Conservation (phyloP, 1,140 invertebrate species). For the Chironomus striatipennis region DNA sequence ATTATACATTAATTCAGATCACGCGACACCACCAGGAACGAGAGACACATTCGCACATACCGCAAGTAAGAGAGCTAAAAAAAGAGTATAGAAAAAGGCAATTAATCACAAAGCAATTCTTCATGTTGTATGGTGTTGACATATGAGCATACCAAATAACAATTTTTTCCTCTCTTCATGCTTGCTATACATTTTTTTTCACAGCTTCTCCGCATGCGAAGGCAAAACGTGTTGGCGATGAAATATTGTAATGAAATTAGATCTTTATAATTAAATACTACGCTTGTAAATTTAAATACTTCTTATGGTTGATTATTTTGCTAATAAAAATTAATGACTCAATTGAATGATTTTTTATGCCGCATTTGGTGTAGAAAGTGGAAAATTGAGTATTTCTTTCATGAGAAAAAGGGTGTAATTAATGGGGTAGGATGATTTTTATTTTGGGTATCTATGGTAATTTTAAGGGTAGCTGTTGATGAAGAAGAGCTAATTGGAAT, state of each 20-base stretch:
- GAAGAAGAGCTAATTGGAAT: too few relatives aligned
- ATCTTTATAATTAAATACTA: slow-evolving; percentile 5
- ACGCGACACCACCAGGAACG: background rate
- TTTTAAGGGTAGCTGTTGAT: too few relatives aligned
- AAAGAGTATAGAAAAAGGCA: background rate
- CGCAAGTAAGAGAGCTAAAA: background rate
- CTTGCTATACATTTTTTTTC: too few relatives aligned
- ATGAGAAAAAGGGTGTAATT: too few relatives aligned
- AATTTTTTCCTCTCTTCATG: background rate
- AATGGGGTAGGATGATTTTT: too few relatives aligned
- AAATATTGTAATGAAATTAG: background rate
- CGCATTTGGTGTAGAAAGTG: too few relatives aligned
- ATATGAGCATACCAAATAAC: slow-evolving; percentile 4
- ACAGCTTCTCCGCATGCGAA: background rate
- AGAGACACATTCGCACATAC: too few relatives aligned
- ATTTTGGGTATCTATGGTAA: too few relatives aligned
- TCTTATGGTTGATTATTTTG: background rate
- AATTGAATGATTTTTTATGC: too few relatives aligned
- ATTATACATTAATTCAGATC: slow-evolving; percentile 16
- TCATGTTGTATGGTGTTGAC: slow-evolving; percentile 13
- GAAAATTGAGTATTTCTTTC: too few relatives aligned
- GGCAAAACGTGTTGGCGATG: too few relatives aligned
- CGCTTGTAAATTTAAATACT: background rate
- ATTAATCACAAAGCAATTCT: slow-evolving; percentile 21
- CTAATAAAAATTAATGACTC: too few relatives aligned